Evolutionary conservation across 2,113 vertebrate species (phyloP).

Genomic region (Corythornis cristatus): DNA sequence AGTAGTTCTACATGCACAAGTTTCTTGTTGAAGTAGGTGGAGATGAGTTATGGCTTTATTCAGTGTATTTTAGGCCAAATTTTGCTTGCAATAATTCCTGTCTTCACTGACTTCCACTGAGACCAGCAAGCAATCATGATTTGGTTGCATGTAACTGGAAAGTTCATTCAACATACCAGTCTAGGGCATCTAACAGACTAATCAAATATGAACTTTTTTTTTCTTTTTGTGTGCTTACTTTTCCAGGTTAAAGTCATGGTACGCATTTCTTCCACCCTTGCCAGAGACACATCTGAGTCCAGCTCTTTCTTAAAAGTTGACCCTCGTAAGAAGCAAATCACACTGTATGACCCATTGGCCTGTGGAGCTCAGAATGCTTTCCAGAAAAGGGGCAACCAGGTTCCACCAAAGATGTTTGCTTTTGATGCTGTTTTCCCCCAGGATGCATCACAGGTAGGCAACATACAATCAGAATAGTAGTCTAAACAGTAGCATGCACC

Average conservation of each 20-base stretch:
- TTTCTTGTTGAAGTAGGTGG: not conserved
- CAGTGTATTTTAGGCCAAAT: not conserved
- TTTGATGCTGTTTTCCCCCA: slow-evolving; percentile 96
- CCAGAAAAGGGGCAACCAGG: slow-evolving; percentile 89
- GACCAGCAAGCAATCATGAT: not conserved
- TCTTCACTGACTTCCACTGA: not conserved
- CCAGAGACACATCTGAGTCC: slow-evolving; percentile 86
- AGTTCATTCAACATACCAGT: not conserved
- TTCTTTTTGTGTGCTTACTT: slow-evolving; percentile 5
- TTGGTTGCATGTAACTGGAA: not conserved
- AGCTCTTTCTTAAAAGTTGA: slow-evolving; percentile 97
- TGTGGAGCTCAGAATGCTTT: slow-evolving; percentile 82
- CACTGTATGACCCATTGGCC: slow-evolving; percentile 87
- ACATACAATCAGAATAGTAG: accelerated
- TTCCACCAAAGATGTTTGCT: slow-evolving; percentile 96
- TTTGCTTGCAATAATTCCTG: not conserved
- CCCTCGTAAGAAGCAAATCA: slow-evolving; percentile 94
- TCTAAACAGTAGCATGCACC: not conserved
- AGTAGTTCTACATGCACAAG: slow-evolving; percentile 12
- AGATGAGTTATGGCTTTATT: not conserved
- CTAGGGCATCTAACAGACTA: not conserved
- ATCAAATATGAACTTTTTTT: not conserved
- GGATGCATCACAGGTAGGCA: slow-evolving; percentile 92
- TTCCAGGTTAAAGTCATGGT: slow-evolving; percentile 97
- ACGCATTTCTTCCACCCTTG: slow-evolving; percentile 86